These are phyloP conservation scores for Carcinoscorpius rotundicauda DNA, from an alignment of 1,140 invertebrate species.

Conservation along the genomic window DNA sequence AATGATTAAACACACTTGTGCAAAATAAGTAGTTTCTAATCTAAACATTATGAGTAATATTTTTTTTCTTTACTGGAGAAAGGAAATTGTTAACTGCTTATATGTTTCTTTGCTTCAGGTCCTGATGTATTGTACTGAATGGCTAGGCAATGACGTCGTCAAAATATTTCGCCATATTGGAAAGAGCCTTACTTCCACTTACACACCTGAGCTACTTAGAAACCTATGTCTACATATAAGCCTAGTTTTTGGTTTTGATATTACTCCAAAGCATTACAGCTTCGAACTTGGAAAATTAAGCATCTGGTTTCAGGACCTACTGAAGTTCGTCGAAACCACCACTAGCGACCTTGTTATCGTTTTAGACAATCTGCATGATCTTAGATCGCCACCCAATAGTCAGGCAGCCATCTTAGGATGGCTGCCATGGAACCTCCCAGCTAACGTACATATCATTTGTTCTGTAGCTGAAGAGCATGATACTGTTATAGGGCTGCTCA, in stretches of 20 bases:
- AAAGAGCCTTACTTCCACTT: constrained; percentile 62
- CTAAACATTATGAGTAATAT: no score
- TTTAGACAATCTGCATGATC: constrained; percentile 61
- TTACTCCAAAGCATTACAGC: constrained; percentile 42
- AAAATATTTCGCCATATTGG: constrained; percentile 58
- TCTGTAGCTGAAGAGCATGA: constrained; percentile 20
- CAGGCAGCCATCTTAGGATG: constrained; percentile 51
- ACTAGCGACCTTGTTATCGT: constrained; percentile 50
- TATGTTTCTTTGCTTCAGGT: constrained; percentile 22
- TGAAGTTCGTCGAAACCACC: constrained; percentile 22
- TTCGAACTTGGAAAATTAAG: constrained; percentile 61
- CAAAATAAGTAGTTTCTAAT: no score
- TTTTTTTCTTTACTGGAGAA: no score
- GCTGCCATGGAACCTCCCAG: constrained; percentile 59
- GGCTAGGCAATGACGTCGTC: constrained; percentile 46
- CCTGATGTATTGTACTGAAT: constrained; percentile 49
- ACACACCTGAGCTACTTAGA: constrained; percentile 60
- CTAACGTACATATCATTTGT: constrained; percentile 59
- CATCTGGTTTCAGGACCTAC: constrained; percentile 61
- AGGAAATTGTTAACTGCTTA: no score
- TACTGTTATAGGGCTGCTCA: constrained; percentile 17
- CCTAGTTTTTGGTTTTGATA: constrained; percentile 58
- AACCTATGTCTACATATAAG: constrained; percentile 67
- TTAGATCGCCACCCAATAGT: constrained; percentile 63
- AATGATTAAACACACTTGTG: no score